Evolutionary conservation across 2,888 invertebrate genomes (phyloP).

Genomic region (Gnatocerus cornutus): DNA sequence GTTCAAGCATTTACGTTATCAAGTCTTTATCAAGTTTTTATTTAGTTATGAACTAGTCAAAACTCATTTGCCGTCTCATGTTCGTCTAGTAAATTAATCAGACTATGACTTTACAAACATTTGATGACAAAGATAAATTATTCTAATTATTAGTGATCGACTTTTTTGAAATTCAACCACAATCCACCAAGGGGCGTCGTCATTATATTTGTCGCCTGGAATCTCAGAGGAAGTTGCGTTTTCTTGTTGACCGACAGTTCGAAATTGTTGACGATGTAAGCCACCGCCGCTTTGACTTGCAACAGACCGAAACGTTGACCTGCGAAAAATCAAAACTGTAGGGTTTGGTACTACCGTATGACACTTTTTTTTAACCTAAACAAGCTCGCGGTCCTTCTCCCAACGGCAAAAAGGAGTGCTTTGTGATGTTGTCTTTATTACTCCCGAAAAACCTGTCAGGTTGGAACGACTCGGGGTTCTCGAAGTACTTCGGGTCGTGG

Average conservation of each 20-base stretch:
- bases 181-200: constrained; percentile 61
- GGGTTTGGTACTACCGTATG: too few species aligned
- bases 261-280: constrained; percentile 62
- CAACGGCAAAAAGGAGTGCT: constrained; percentile 60
- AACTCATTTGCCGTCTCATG: too few species aligned
- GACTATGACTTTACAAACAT: too few species aligned
- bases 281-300: constrained; percentile 66
- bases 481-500: constrained; percentile 53
- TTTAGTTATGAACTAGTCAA: too few species aligned
- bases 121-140: too few species aligned
- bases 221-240: constrained; percentile 46
- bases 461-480: constrained; percentile 53
- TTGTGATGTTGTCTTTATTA: constrained; percentile 58
- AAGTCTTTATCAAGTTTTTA: too few species aligned
- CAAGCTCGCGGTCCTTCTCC: constrained; percentile 63
- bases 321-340: constrained; percentile 34
- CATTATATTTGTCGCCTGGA: constrained; percentile 53
- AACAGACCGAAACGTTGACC: constrained; percentile 52
- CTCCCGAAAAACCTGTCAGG: constrained; percentile 59
- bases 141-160: neutral
- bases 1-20: too few species aligned
- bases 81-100: too few species aligned
- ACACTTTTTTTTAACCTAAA: constrained; percentile 57
- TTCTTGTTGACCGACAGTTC: constrained; percentile 59
- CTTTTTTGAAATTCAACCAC: constrained; percentile 59